phyloP scores from a whole-genome alignment of 2,113 vertebrate species.

The Harpagus bidentatus region DNA sequence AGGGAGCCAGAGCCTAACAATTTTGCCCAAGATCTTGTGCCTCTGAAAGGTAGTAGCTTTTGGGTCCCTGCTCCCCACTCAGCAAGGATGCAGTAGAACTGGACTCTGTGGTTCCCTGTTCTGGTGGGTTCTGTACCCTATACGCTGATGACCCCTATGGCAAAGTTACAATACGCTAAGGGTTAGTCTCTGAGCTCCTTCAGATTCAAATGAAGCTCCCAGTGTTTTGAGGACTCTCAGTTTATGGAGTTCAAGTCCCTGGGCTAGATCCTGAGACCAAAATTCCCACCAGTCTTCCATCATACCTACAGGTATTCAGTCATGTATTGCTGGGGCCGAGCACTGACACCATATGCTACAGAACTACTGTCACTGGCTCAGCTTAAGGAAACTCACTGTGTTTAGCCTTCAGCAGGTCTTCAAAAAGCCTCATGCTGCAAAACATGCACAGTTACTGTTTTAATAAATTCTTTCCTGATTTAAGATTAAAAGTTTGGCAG shows the following conservation, averaged over 20 bases:
- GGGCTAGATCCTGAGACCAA: neutral
- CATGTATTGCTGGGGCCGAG: rapidly evolving
- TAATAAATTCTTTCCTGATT: neutral
- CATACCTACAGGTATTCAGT: neutral
- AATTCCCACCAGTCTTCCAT: neutral
- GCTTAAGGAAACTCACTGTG: neutral
- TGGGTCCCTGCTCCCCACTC: neutral
- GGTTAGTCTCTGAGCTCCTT: neutral
- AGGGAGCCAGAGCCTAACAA: neutral
- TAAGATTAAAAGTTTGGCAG: neutral
- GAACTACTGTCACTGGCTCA: neutral
- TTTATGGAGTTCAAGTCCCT: neutral
- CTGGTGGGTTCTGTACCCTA: neutral
- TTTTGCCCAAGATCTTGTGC: neutral
- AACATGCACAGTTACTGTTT: neutral
- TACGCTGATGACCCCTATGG: neutral
- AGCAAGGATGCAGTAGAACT: neutral
- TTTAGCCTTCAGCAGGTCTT: neutral
- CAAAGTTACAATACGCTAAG: neutral
- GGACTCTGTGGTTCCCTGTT: neutral
- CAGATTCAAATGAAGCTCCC: neutral
- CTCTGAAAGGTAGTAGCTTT: neutral
- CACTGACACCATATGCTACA: neutral
- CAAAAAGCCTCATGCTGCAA: neutral
- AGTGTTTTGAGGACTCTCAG: neutral